Evolutionary conservation across 2,113 vertebrate genomes (phyloP).

Genomic region (Strix uralensis): DNA sequence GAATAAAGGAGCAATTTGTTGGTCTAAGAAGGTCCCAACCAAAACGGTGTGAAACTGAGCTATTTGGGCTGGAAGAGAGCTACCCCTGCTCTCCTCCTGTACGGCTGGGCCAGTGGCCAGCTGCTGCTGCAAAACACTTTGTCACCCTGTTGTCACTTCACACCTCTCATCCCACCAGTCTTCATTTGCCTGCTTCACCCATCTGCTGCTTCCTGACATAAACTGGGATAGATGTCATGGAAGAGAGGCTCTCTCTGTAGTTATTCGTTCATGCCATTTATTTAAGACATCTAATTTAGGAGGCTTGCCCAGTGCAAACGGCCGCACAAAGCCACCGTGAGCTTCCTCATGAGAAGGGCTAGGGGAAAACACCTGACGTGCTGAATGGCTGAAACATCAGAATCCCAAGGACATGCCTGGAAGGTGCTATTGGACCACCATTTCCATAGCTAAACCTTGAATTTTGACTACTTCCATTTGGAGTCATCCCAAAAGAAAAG

Average conservation of each 20-base stretch:
- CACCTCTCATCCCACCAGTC: background rate
- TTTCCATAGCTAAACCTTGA: background rate
- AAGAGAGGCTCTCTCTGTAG: background rate
- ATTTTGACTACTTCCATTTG: background rate
- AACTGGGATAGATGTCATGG: background rate
- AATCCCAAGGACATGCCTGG: fast-evolving
- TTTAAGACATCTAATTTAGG: background rate
- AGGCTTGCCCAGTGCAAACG: background rate
- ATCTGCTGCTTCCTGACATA: background rate
- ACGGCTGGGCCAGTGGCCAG: background rate
- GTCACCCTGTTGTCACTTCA: background rate
- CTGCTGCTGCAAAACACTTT: background rate
- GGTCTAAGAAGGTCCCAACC: background rate
- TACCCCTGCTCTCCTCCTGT: background rate
- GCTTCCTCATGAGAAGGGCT: background rate
- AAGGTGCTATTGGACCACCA: fast-evolving
- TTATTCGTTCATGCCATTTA: background rate
- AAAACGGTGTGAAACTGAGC: background rate
- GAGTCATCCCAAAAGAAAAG: background rate
- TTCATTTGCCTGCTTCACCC: background rate
- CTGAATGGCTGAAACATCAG: background rate
- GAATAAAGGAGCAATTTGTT: background rate
- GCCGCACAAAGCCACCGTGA: background rate
- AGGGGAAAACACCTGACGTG: fast-evolving
- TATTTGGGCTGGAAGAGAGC: background rate